Evolutionary conservation across 2,888 invertebrate species (phyloP).

Genomic region (Adelognathus sp.): DNA sequence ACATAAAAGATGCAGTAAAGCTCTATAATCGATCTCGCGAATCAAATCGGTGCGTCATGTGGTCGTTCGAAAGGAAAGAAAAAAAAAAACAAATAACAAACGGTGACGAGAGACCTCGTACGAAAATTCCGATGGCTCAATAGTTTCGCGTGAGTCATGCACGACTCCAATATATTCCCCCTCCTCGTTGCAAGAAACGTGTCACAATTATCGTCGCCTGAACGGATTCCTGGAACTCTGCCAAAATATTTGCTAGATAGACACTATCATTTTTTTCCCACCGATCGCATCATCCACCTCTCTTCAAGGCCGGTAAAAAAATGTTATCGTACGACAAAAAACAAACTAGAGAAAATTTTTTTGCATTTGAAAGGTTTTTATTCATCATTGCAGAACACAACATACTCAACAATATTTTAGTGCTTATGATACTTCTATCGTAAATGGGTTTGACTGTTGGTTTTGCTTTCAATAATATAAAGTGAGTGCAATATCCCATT

Average conservation of each 20-base stretch:
- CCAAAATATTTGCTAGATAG: constrained; percentile 26
- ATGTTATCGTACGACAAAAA: not conserved
- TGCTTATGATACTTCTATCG: too few relatives aligned
- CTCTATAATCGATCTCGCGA: not conserved
- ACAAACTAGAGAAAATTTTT: not conserved
- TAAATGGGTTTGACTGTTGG: too few relatives aligned
- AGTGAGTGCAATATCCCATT: too few relatives aligned
- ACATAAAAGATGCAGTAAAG: not conserved
- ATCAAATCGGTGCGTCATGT: not conserved
- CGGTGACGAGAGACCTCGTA: not conserved
- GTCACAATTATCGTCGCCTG: constrained; percentile 23
- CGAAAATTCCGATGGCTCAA: constrained; percentile 43
- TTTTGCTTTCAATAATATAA: too few relatives aligned
- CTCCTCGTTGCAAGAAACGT: not conserved
- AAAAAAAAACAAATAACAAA: not conserved
- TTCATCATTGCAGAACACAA: too few relatives aligned
- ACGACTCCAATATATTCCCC: not conserved
- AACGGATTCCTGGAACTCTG: constrained; percentile 20
- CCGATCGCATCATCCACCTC: not conserved
- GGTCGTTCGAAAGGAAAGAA: not conserved
- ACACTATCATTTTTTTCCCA: not conserved
- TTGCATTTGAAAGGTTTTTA: not conserved
- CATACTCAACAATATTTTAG: too few relatives aligned
- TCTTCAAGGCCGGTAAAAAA: not conserved
- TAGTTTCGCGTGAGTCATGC: constrained; percentile 6